Base-by-base conservation (phyloP, 92 coral and sea anemone species). In the Pocillopora grandis region DNA sequence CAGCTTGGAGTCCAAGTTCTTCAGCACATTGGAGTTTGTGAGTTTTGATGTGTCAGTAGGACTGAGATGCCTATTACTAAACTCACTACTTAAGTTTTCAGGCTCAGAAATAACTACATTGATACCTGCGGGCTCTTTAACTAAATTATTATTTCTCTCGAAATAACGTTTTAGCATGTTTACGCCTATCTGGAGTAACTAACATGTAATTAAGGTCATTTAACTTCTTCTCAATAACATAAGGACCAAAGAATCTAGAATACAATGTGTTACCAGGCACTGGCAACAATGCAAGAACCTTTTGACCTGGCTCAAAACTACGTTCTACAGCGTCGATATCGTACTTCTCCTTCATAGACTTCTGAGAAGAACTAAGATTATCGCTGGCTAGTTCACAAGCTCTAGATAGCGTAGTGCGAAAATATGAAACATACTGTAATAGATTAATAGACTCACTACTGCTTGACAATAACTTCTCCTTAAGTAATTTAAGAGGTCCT, bases 401-500 rank as follows among this genome's bases (percentile, higher is more conserved):
- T 77, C 87, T 76, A 19, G 49, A n/a, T 42, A 89, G 89, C 59
- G 66, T 85, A 52, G 76, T 79, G 12, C 70, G 76, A 33, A 89
- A 89, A 73, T 84, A 80, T 37, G 89, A 89, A 2, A 88, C 88
- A 77, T 82, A 84, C 66, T 76, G 71, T 9, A 83, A 78, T 18
- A 88, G 81, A 71, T 77, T 88, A 0, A 77, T 61, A 62, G 78
- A 42, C 52, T 78, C 76, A 31, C 68, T 42, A 20, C 35, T 56
- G 61, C 71, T 68, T 0, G 82, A 75, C 10, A 82, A 14, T 10
- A 87, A 88, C 77, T 80, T 86, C 71, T 86, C 85, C 76, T 92
- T 91, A 67, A 91, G 78, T 59, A 91, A 80, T 62, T 88, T 86
- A 48, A 91, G 87, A 52, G 90, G 91, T 20, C 93, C 93, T 16